Base-by-base conservation (phyloP, 2,797 vertebrate genomes). In the Tympanoctomys barrerae region DNA sequence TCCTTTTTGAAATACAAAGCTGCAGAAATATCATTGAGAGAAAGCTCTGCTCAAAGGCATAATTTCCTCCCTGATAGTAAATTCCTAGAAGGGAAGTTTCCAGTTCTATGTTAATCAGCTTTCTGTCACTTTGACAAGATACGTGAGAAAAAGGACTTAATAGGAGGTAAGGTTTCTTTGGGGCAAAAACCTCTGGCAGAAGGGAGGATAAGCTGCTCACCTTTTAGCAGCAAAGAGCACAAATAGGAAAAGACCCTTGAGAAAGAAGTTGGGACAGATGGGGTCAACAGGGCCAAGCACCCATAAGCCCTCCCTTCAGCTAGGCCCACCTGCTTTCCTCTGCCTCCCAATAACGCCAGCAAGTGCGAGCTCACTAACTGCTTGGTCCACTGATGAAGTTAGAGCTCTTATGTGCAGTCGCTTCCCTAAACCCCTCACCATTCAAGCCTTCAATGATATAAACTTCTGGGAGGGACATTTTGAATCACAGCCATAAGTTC, bases 81-180 rank as follows among this genome's bases (percentile, higher is more conserved):
- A 80, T 90, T 54, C 73, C 42, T 80, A 54, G 83, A 80, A 52
- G 57, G 90, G 46, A 87, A 91, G 82, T 77, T 75, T 95, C 46
- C 36, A 42, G 68, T 87, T 49, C 42, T 78, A 28, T 52, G 18
- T 33, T 33, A 73, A 16, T 31, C 16, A 52, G 75, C 46, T 78
- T 78, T 52, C 75, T 52, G 46, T 18, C 24, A 52, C 28, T 78
- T 11, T 78, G 75, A 52, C 24, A 78, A 78, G 21, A 49, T 52
- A 78, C 46, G 14, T 31, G 8, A 52, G 46, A 78, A 78, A 78
- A 52, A 52, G 75, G 9, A 73, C 42, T 73, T 42, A 19, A 19
- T 19, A 42, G 14, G 16, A 78, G 26, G 46, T 33, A 52, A 46
- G 39, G 73, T 75, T 75, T 42, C 70, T 24, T 42, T 39, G 33